Evolutionary conservation across 2,888 invertebrate genomes (phyloP), one percentile per base, ranked within the genome.

Genomic region (Lasioglossum villosulum): DNA sequence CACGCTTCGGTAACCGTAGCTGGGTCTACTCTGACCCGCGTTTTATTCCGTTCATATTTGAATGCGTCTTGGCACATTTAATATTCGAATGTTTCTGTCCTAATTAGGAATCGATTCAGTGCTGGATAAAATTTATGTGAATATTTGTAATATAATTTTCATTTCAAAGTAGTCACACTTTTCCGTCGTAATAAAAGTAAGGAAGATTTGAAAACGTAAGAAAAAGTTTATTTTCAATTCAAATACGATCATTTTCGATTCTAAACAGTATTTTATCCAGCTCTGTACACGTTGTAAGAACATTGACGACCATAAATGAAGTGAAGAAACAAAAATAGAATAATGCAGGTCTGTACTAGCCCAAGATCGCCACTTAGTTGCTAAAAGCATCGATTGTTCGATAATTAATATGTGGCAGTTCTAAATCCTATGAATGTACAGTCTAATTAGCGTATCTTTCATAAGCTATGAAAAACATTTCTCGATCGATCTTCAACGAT

Each of bases 341-440:
- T 34, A 23, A 34, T 37, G 19, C 14, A 19, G 66, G 66, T 23
- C 63, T 63, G 63, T 19, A 10, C 30, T 66, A 34, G 23, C 34
- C 66, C 19, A 66, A 34, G 34, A 34, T 34, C 23, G 66, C 66
- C 34, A 19, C 30, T 34, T 66, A 30, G 66, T 30, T 30, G 68
- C 68, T 68, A 37, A 37, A 34, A 68, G 34, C 68, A 23, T 23
- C 10, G 37, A 37, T 34, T 23, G 68, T 19, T 19, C 37, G 68
- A 34, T 4, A 19, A 37, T 68, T 68, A 48, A 37, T 52, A 39
- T 76, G 72, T 52, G 27, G 52, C 30, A 19, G 71, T 71, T 70
- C n/a, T 16, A 72, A 71, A 4, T 37, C 56, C 34, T 70, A 70
- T 6, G 48, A 82, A 75, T 34, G 37, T 23, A 70, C 23, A 56